Evolutionary conservation across 2,797 vertebrate species (phyloP), one percentile per base, ranked within the genome.

Genomic region (Stomatorhinus walkeri): DNA sequence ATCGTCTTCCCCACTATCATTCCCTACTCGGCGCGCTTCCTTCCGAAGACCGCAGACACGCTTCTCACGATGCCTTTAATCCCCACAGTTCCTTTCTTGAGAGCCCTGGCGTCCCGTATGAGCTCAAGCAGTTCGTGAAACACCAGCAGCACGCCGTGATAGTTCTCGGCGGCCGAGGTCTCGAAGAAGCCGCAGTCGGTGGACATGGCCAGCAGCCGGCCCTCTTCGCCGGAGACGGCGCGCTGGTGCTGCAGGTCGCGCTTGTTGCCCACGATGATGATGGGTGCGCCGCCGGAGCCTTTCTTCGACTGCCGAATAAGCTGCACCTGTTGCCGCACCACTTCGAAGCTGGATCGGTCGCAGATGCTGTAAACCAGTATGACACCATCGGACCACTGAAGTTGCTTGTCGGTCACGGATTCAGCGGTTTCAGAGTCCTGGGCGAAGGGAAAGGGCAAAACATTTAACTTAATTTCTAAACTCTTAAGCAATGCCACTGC

Each of bases 281-380:
- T 93, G 46, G 96, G 95, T 3, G 89, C 84, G 0, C 90, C 86
- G 2, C 90, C 12, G 0, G 92, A 90, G 7, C 91, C 90, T 90
- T 93, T 93, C 91, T 93, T 94, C 1, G 88, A 72, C 3, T 88
- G 90, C 32, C 91, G 90, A 83, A 93, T 95, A 32, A 92, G 90
- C 64, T 93, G 94, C 36, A 96, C 90, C 92, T 94, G 95, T 91
- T 93, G 93, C 90, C 90, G 43, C 14, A 93, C 91, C 59, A 93
- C 93, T 81, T 95, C 94, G 88, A 96, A 96, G 85, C 96, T 97
- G 87, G 93, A 91, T n/a, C 95, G 93, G 93, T 97, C 95, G 0
- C 96, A 96, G 91, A 97, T 96, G 94, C 96, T 97, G 93, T 96
- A 97, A 90, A 96, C 95, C 0, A 96, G 93, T 54, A 96, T 92